Percentiles rank a stretch among this genome's conserved stretches.
phyloP scores from a whole-genome alignment of 2,888 invertebrate genomes.

The Plusia festucae region DNA sequence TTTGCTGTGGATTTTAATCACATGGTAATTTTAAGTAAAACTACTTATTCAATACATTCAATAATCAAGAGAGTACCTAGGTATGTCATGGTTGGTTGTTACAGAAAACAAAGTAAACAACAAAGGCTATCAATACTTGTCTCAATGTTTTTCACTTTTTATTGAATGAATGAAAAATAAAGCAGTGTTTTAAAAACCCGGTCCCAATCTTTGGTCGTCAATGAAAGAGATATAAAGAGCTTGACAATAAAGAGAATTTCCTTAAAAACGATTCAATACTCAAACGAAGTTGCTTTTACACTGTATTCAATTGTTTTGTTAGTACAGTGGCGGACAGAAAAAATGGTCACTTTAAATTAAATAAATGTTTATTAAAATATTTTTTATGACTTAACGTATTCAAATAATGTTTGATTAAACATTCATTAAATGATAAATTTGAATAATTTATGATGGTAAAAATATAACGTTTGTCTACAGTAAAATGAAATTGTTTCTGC shows the following conservation, averaged over 20 bases:
- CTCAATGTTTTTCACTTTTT: neutral
- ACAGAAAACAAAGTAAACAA: neutral
- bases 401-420: no score
- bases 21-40: no score
- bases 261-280: slow-evolving; percentile 7
- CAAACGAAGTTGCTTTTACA: slow-evolving; percentile 8
- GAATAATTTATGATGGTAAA: no score
- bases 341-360: neutral
- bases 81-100: no score
- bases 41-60: no score
- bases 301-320: slow-evolving; percentile 5
- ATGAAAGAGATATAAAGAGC: neutral
- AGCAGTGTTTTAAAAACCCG: neutral
- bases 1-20: no score
- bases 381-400: no score
- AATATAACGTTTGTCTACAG: no score
- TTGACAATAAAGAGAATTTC: slow-evolving; percentile 3
- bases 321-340: slow-evolving; percentile 14
- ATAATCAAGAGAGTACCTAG: no score
- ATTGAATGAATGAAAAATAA: neutral
- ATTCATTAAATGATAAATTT: no score
- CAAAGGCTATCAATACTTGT: neutral
- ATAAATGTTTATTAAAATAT: neutral
- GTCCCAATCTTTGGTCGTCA: neutral
- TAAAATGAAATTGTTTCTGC: no score